Evolutionary conservation across 2,888 invertebrate species (phyloP), one percentile per base, ranked within the genome.

Genomic region (Nemotelus pantherinus): DNA sequence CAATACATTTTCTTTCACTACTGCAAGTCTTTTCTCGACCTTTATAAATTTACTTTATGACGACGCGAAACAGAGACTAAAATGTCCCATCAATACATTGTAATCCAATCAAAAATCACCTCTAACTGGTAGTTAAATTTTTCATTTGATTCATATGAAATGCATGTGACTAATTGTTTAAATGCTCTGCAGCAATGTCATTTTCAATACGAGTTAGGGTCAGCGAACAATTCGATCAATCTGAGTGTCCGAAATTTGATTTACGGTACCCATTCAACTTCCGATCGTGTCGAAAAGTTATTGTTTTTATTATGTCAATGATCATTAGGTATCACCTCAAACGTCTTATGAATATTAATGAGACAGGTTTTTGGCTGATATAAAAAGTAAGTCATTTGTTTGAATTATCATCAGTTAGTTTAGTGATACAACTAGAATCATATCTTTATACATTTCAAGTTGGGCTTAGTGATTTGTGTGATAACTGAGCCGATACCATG

Each of bases 341-440:
- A 74, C 41, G 53, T 44, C 7, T 39, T 47, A 63, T 63, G 74
- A 60, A 74, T 74, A 57, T 6, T 25, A 60, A 74, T 74, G 9
- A 39, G 48, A 5, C 10, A n/a, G 9, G 5, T 48, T 41, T 47
- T 4, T 9, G 48, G 63, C 39, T 41, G 25, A 74, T 74, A 74
- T 74, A 74, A 74, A 74, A 45, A 74, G 25, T 74, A 63, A 41
- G 47, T 58, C 50, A 48, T 39, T 74, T 41, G 53, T 60, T 48
- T 47, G 60, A 4, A 63, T 25, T 2, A 63, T 60, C 63, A 74
- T 74, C 74, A 74, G 74, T 74, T 50, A 48, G 4, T 74, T 60
- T 47, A 2, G 63, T 25, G 25, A 50, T 48, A 7, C 39, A 2
- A 25, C 41, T 3, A 60, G 41, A 7, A 60, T 39, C 41, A 39